Percentiles rank a stretch among this genome's conserved stretches.
Conservation (phyloP, 2,113 vertebrate genomes). For the Clarias batrachus region DNA sequence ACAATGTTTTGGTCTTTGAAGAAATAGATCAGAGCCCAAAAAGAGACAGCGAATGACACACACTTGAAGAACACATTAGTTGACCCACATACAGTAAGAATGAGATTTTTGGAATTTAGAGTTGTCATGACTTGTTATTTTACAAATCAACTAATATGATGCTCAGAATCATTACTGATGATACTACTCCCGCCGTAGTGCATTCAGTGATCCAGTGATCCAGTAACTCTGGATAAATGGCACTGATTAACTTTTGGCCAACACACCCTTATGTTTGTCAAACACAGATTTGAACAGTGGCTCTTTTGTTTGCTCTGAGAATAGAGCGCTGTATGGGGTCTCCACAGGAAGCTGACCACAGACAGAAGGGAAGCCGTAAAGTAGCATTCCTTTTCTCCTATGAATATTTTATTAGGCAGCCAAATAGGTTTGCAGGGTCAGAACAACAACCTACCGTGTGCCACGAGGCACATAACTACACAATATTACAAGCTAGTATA, state of each 20-base stretch:
- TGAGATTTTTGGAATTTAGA: background rate
- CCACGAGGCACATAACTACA: constrained; percentile 41
- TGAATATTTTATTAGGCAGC: constrained; percentile 64
- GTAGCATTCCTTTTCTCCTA: constrained; percentile 60
- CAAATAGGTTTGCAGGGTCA: constrained; percentile 53
- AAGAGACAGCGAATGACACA: background rate
- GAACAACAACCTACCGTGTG: constrained; percentile 29
- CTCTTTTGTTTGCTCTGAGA: constrained; percentile 68
- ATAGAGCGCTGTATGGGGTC: constrained; percentile 66
- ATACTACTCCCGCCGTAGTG: background rate
- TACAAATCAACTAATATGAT: background rate
- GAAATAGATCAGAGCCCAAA: background rate
- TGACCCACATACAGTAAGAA: background rate
- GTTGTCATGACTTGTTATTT: background rate
- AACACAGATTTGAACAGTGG: constrained; percentile 63
- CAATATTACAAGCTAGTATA: constrained; percentile 49
- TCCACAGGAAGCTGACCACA: constrained; percentile 62
- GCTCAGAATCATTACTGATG: background rate
- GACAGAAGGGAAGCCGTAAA: constrained; percentile 62
- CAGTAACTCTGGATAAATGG: background rate
- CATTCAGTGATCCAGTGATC: background rate
- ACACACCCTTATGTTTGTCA: constrained; percentile 2
- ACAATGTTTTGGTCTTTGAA: background rate
- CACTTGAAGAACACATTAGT: background rate
- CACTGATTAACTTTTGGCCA: constrained; percentile 59